Base-by-base conservation (phyloP, 2,797 vertebrate genomes). In the Oreochromis mossambicus region DNA sequence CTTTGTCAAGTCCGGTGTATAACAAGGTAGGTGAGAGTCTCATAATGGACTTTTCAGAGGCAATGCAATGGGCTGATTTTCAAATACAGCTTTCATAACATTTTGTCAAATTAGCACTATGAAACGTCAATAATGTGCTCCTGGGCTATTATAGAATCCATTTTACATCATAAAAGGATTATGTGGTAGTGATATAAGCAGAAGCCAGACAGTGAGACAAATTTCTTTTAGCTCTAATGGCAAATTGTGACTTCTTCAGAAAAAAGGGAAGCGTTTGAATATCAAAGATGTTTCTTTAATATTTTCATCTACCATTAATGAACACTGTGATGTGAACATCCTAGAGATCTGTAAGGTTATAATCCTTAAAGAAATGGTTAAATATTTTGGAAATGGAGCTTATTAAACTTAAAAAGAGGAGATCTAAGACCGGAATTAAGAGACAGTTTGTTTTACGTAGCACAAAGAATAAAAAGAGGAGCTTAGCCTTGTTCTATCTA, bases 1-100 rank as follows among this genome's bases (percentile, higher is more conserved):
- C 83, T 91, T 90, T 85, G 90, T 92, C 51, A 56, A 77, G 83
- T 85, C 79, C 50, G 38, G 34, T 81, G 36, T 38, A 75, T 24
- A 79, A 80, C 79, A 61, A 82, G 56, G 88, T 82, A 51, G 63
- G 77, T 14, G 7, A 63, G 51, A 48, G 75, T 70, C 61, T 87
- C 81, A 50, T 91, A 85, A 87, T 90, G 77, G 78, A 68, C 32
- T 82, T 80, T 81, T 87, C 77, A 88, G 61, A 50, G 50, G 38
- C 51, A 61, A 32, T 17, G 70, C 19, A 56, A 58, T 24, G 17
- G 82, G 8, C 78, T 54, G 46, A 55, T 87, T 87, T 86, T 82
- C 32, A 56, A 76, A 87, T 36, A 5, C 68, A 66, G 77, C 21
- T 77, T 80, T 93, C 77, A 61, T 61, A 83, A 88, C 48, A 84